A percentile compares a stretch with the other conserved stretches of the same genome.
Conservation (phyloP, 2,797 vertebrate genomes). For the Coilia nasus region DNA sequence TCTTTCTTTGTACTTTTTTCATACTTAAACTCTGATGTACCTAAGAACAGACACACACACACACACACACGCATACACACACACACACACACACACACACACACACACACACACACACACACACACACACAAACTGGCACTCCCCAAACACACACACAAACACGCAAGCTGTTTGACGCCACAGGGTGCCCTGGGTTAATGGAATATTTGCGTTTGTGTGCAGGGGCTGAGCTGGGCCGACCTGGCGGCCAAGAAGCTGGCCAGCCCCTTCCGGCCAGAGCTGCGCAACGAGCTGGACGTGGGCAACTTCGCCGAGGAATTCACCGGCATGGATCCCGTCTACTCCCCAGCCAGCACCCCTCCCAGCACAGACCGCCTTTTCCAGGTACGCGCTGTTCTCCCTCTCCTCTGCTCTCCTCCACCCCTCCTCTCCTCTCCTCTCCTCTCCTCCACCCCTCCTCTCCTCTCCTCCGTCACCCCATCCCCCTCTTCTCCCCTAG, state of each 20-base stretch:
- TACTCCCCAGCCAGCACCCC: slow-evolving; percentile 90
- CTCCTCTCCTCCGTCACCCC: too few relatives aligned
- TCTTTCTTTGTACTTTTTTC: neutral
- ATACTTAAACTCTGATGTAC: neutral
- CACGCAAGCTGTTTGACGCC: neutral
- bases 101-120: neutral
- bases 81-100: slow-evolving; percentile 10
- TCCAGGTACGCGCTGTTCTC: slow-evolving; percentile 74
- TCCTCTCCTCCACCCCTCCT: neutral
- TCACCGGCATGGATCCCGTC: slow-evolving; percentile 90
- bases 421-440: neutral
- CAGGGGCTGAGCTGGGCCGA: slow-evolving; percentile 86
- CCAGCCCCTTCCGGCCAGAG: slow-evolving; percentile 87
- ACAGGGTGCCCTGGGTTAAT: too few relatives aligned
- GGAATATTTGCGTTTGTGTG: neutral
- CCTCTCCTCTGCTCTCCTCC: neutral
- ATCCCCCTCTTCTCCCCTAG: too few relatives aligned
- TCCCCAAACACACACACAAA: neutral
- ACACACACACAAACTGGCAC: neutral
- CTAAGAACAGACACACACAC: neutral
- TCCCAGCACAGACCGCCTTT: slow-evolving; percentile 84
- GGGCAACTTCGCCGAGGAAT: slow-evolving; percentile 92
- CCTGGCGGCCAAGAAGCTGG: slow-evolving; percentile 81
- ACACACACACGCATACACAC: neutral
- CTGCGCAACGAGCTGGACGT: slow-evolving; percentile 88